Evolutionary conservation across 2,888 invertebrate species (phyloP).

Genomic region (Lepas anatifera): DNA sequence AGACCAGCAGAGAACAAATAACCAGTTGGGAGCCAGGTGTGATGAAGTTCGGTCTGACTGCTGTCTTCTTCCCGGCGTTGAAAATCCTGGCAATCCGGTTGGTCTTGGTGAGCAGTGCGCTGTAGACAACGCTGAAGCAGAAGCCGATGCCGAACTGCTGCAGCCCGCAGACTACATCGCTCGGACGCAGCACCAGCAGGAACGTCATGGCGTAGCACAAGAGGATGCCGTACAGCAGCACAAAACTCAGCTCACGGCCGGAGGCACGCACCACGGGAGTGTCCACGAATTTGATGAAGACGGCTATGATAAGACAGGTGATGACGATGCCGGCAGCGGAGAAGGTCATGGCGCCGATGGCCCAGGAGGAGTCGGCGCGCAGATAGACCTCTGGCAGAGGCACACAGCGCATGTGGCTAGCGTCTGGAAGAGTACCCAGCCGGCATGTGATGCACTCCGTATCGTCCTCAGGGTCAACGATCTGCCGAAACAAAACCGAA

Average conservation of each 20-base stretch:
- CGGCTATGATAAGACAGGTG: constrained; percentile 30
- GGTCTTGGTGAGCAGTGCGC: constrained; percentile 90
- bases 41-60: constrained; percentile 85
- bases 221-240: constrained; percentile 75
- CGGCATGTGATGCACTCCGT: constrained; percentile 74
- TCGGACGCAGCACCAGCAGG: constrained; percentile 71
- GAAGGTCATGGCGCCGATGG: constrained; percentile 76
- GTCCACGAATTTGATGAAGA: constrained; percentile 62
- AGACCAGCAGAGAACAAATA: constrained; percentile 75
- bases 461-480: constrained; percentile 64
- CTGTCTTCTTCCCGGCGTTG: constrained; percentile 90
- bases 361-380: constrained; percentile 59
- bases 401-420: constrained; percentile 54
- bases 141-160: constrained; percentile 59
- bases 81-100: constrained; percentile 93
- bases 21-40: constrained; percentile 79
- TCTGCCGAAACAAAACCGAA: no score
- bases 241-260: constrained; percentile 77
- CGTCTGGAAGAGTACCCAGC: constrained; percentile 65
- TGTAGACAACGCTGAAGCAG: constrained; percentile 94
- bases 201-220: constrained; percentile 90
- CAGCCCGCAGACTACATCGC: constrained; percentile 76
- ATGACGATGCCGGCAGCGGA: constrained; percentile 32
- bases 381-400: constrained; percentile 71
- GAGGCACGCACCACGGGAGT: constrained; percentile 96